phyloP scores from a whole-genome alignment of 2,113 vertebrate genomes.

The Istiophorus platypterus region DNA sequence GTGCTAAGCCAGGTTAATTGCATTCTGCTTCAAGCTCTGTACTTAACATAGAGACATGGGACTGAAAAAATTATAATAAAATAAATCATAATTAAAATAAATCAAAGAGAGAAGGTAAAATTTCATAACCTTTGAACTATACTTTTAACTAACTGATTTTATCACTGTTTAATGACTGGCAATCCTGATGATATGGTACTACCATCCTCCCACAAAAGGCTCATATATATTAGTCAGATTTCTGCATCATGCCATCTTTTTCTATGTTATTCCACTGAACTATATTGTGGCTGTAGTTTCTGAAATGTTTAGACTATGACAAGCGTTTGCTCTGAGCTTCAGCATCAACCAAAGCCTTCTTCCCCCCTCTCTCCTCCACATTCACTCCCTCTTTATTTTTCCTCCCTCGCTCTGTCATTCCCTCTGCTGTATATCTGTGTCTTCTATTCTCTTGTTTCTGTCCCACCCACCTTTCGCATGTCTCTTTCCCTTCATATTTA shows the following conservation, averaged over 20 bases:
- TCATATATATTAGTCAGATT: no score
- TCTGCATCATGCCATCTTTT: not conserved
- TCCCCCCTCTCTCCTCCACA: not conserved
- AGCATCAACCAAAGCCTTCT: constrained; percentile 11
- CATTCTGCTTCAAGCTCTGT: no score
- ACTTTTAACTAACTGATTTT: no score
- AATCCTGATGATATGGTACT: not conserved
- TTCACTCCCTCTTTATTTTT: not conserved
- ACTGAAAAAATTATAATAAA: no score
- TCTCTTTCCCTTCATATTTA: constrained; percentile 43
- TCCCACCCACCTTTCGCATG: constrained; percentile 37
- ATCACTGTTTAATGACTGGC: not conserved
- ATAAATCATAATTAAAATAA: no score
- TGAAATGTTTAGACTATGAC: not conserved
- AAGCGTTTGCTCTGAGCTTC: constrained; percentile 10
- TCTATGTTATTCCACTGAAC: not conserved
- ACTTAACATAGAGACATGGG: no score
- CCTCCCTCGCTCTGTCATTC: constrained; percentile 3
- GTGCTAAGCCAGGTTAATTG: no score
- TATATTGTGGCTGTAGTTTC: not conserved
- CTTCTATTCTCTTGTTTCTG: not conserved
- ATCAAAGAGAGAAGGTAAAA: no score
- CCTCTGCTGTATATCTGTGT: constrained; percentile 8
- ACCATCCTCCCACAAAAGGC: not conserved
- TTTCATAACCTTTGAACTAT: no score